Base-by-base conservation (phyloP, 1,140 invertebrate genomes). In the Lepidurus couesii region DNA sequence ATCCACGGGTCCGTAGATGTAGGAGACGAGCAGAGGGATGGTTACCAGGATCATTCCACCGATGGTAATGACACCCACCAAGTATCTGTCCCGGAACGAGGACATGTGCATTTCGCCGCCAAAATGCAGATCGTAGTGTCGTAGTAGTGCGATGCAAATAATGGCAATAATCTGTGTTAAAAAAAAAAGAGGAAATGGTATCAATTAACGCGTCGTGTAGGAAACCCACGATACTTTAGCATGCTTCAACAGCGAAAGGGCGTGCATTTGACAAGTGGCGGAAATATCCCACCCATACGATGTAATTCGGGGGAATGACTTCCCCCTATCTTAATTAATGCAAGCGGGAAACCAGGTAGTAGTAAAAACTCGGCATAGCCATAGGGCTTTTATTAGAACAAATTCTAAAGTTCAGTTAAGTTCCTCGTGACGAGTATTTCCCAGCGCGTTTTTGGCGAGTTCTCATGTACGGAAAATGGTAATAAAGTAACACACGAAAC, bases 1-100 rank as follows among this genome's bases (percentile, higher is more conserved):
- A 45, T 79, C 78, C 42, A 44, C 73, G 13, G 79, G 73, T 74
- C 80, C 80, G 65, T 76, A 79, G 16, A 80, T 34, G 75, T 80
- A 79, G n/a, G 80, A 75, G 47, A 79, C 47, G 47, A 80, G 44
- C n/a, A 80, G 43, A 44, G 80, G 80, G n/a, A 77, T 45, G 13
- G 80, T 80, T 21, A 80, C 80, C 13, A 80, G 74, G 11, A 80
- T 80, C 77, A 80, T 79, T 45, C 80, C 80, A 45, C 80, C 80
- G 44, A 80, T 80, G n/a, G 77, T 79, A 47, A 79, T 80, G n/a
- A 75, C 74, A 11, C 80, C 80, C 44, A 79, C 74, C 42, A 80
- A 75, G 77, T 80, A 80, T 26, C 78, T 47, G 77, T 80, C 80
- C 44, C 77, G 77, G 73, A 79, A 80, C 9, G 79, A 80, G 24